Evolutionary conservation across 2,113 vertebrate genomes (phyloP).

Genomic region (Electrona antarctica): DNA sequence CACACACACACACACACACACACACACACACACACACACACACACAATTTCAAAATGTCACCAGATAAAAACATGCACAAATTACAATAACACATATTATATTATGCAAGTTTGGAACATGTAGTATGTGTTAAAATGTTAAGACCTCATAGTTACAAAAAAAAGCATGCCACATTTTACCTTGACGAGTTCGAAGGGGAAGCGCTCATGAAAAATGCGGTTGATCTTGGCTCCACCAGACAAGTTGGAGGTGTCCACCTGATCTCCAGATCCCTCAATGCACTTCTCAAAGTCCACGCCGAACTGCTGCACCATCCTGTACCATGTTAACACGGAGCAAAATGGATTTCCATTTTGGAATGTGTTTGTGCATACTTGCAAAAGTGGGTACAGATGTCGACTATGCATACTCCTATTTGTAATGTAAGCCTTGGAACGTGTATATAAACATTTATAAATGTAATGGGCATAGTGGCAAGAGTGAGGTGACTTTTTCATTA

Average conservation of each 20-base stretch:
- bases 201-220: conserved; percentile 95
- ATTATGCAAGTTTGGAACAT: too few species aligned
- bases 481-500: too few species aligned
- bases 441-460: too few species aligned
- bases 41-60: too few species aligned
- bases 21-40: too few species aligned
- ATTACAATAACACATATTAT: too few species aligned
- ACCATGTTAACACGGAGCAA: not conserved
- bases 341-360: not conserved
- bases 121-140: too few species aligned
- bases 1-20: not conserved
- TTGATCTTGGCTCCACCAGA: conserved; percentile 96
- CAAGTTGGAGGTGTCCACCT: conserved; percentile 93
- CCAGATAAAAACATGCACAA: too few species aligned
- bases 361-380: not conserved
- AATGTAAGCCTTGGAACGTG: too few species aligned
- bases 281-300: conserved; percentile 97
- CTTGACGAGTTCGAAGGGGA: conserved; percentile 96
- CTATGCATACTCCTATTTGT: too few species aligned
- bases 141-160: too few species aligned
- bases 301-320: conserved; percentile 96
- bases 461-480: too few species aligned
- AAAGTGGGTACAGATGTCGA: not conserved
- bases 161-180: conserved; percentile 63
- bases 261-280: conserved; percentile 94